These are phyloP conservation scores for Margaritifera margaritifera DNA, from an alignment of 2,888 invertebrate genomes.

Conservation along the genomic window DNA sequence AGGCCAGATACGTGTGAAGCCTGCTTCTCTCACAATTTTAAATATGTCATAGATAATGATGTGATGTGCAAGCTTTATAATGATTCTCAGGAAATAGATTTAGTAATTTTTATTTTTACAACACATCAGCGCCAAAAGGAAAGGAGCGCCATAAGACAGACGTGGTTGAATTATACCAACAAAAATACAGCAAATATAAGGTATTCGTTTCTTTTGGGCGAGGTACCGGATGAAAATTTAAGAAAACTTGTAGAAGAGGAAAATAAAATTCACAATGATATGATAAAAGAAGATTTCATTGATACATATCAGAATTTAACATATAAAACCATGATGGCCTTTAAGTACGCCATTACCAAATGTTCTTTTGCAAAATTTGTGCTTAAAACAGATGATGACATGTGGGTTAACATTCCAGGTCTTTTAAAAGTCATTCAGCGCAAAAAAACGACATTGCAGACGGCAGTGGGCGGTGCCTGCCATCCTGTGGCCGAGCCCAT, in stretches of 20 bases:
- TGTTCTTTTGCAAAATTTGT: slow-evolving; percentile 36
- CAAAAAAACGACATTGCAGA: slow-evolving; percentile 18
- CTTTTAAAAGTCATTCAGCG: slow-evolving; percentile 22
- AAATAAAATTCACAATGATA: slow-evolving; percentile 26
- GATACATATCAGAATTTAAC: slow-evolving; percentile 42
- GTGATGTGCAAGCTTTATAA: slow-evolving; percentile 23
- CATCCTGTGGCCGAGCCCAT: slow-evolving; percentile 34
- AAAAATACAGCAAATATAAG: slow-evolving; percentile 34
- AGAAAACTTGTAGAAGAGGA: slow-evolving; percentile 17
- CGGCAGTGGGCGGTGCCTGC: slow-evolving; percentile 43
- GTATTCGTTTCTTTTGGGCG: slow-evolving; percentile 34
- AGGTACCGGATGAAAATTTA: slow-evolving; percentile 2
- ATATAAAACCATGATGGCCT: slow-evolving; percentile 42
- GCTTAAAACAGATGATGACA: slow-evolving; percentile 56
- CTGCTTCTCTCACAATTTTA: slow-evolving; percentile 40
- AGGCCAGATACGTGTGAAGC: slow-evolving; percentile 21
- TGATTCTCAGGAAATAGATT: slow-evolving; percentile 14
- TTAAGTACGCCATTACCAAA: slow-evolving; percentile 38
- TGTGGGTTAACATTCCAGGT: slow-evolving; percentile 48
- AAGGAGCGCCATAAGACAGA: slow-evolving; percentile 31
- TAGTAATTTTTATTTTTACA: slow-evolving; percentile 32
- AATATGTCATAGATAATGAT: slow-evolving; percentile 33
- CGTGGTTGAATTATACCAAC: slow-evolving; percentile 32
- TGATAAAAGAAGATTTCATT: slow-evolving; percentile 41
- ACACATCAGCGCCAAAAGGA: slow-evolving; percentile 17